Base-by-base conservation (phyloP, 2,113 vertebrate genomes). In the Podarcis muralis region DNA sequence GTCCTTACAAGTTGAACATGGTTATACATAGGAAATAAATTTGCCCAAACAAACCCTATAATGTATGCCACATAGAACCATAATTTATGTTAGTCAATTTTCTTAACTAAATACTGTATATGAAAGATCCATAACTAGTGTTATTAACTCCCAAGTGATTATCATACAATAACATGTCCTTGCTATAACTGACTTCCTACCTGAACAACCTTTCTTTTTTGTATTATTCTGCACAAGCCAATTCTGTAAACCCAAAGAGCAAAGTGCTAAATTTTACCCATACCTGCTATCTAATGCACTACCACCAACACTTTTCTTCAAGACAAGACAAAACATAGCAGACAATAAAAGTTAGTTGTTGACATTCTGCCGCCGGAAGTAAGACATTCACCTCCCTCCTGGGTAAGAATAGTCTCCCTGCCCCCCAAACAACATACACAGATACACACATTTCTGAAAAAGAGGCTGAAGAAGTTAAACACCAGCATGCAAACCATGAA, bases 401-500 rank as follows among this genome's bases (percentile, higher is more conserved):
- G 40, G 27, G 59, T 16, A 37, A 53, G 48, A 11, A 53, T 53
- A 53, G 48, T 53, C 48, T 53, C 25, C 13, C 11, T 86, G 53
- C 15, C 43, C 43, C 78, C 6, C 23, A 66, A 30, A 15, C 59
- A 62, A 62, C 59, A 62, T 62, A 15, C 59, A 15, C 16, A 62
- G 48, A 53, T 53, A 53, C 11, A 53, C 48, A 12, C 48, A 53
- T 11, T 53, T 80, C 89, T 84, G 86, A 88, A 5, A 65, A 12
- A 66, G 86, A 20, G 35, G 2, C 53, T 23, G 76, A 81, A 27
- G 18, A 86, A 13, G 4, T n/a, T 35, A 76, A 85, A 85, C 89
- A 91, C 43, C 89, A 87, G 35, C 13, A 79, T 40, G 35, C 84
- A 32, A 92, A 66, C 13, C 76, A 68, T 1, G 0, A 76, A 88